Base-by-base conservation (phyloP, 2,888 invertebrate genomes). In the Empis livida region DNA sequence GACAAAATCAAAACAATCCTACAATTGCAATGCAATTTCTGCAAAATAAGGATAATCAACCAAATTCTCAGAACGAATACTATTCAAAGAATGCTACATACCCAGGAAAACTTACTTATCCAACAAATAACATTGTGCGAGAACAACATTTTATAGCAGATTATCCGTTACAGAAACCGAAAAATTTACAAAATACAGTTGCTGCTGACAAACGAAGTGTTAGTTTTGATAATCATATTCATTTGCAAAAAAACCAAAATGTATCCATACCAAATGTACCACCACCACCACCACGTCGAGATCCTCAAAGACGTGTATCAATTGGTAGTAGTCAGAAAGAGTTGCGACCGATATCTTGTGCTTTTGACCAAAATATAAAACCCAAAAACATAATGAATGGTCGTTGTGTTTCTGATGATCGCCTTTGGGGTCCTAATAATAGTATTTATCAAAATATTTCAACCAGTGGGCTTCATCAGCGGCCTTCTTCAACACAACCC, bases 241-340 rank as follows among this genome's bases (percentile, higher is more conserved):
- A 68, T 42, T 42, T 65, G 47, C 20, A 23, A 14, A 23, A 10
- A n/a, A 6, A 2, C 2, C 6, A 27, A 30, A 46, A n/a, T 17
- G n/a, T 16, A 35, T 35, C 15, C 11, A 58, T 58, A 9, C 64
- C 64, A 44, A 73, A 72, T 42, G 59, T 77, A 35, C 85, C 87
- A 6, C 87, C 88, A 0, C 80, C 82, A 5, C 87, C 87, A 27
- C 87, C 88, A 1, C 86, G 87, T n/a, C 72, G 84, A 56, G 85
- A 84, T 65, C 84, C 82, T 53, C 73, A 77, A 57, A 74, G 80
- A 49, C 60, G 71, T 47, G 71, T 75, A n/a, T 68, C 73, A 48
- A 64, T 72, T n/a, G 70, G 71, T 10, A 64, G 72, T 43, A 62
- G 55, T 58, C 56, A 62, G 0, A 55, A 56, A 4, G 70, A 61